Evolutionary conservation across 2,113 vertebrate species (phyloP), one percentile per base, ranked within the genome.

Genomic region (Pholis gunnellus): DNA sequence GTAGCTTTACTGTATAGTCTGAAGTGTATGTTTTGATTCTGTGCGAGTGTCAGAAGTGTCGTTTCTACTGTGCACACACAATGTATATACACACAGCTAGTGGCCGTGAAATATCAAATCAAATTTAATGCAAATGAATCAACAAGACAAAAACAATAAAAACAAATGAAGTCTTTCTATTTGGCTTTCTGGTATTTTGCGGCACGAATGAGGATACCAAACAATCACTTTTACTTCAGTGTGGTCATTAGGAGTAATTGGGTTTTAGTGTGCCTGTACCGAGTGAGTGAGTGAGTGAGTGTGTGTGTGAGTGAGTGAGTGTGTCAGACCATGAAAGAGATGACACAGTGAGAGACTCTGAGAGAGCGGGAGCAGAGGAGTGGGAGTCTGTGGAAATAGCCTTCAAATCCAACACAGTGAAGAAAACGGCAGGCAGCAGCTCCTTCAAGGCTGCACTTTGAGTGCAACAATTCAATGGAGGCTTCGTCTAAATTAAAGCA

Each of bases 371-470:
- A 88, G 70, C 71, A 73, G 64, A 72, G 78, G 65, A 85, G 88
- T 87, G 70, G 88, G 78, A 90, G 89, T 86, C 78, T 80, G 86
- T 83, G 78, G 76, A 90, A 86, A 87, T 74, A 84, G 85, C 90
- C 87, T 89, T 91, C 77, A 89, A 87, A 87, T 79, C 77, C 84
- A 87, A 89, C 82, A 85, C 78, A 6, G 25, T 66, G 50, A 90
- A 81, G 83, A 90, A 90, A 92, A n/a, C 20, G 68, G 73, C 71
- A 79, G 65, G 78, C 72, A 77, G 78, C 76, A 67, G 80, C 75
- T 82, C 59, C 82, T 83, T 92, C 88, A 91, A 91, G 76, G 88
- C 82, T 84, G 54, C n/a, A 57, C 75, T 86, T 67, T 48, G 70
- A 87, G 74, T 60, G 63, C 75, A 76, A 60, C 65, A 27, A 81